Evolutionary conservation across 2,113 vertebrate genomes (phyloP).

Genomic region (Oreocharis arfaki): DNA sequence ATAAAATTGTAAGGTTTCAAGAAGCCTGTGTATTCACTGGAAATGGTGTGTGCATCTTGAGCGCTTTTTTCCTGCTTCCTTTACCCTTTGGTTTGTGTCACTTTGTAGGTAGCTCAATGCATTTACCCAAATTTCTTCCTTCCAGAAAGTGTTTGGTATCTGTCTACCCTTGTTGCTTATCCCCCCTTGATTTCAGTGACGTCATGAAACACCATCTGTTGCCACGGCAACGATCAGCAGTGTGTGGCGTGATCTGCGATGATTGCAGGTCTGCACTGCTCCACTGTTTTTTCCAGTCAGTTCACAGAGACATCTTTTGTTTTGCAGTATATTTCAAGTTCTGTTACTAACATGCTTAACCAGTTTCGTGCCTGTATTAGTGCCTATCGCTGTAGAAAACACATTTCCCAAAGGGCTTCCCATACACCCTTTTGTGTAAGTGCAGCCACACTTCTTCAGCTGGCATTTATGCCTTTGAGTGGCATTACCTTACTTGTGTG

Average conservation of each 20-base stretch:
- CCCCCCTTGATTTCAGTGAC: slow-evolving; percentile 41
- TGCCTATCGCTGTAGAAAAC: neutral
- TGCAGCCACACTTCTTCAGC: neutral
- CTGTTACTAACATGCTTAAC: slow-evolving; percentile 37
- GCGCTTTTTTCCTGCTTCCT: neutral
- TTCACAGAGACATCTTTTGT: slow-evolving; percentile 45
- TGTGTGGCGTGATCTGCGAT: slow-evolving; percentile 6
- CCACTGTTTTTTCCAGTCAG: slow-evolving; percentile 18
- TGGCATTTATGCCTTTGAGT: neutral
- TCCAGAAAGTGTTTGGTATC: neutral
- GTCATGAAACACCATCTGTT: slow-evolving; percentile 50
- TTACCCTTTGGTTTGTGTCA: neutral
- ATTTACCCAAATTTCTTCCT: neutral
- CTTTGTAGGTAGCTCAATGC: neutral
- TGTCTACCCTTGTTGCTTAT: slow-evolving; percentile 1
- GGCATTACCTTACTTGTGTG: neutral
- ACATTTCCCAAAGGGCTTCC: neutral
- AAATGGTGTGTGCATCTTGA: rapidly evolving
- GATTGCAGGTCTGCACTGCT: slow-evolving; percentile 56
- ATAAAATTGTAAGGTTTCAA: neutral
- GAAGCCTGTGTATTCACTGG: neutral
- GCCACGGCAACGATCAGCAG: slow-evolving; percentile 34
- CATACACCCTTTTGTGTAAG: rapidly evolving
- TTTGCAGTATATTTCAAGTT: neutral
- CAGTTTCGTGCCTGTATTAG: neutral